Conservation (phyloP, 2,113 vertebrate species). For the Chaetodon auriga region DNA sequence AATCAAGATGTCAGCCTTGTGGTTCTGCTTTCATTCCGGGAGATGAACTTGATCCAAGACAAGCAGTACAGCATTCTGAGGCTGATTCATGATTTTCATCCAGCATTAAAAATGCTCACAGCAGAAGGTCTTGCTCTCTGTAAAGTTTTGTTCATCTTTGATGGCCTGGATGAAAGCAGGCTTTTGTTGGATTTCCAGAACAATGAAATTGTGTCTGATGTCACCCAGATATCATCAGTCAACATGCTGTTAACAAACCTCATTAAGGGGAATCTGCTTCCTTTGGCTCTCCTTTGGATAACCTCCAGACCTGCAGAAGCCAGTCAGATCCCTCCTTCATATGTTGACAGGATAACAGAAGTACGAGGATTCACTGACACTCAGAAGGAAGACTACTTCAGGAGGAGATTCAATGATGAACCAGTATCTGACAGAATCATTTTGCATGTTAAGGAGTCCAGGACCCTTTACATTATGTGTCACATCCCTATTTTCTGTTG, state of each 20-base stretch:
- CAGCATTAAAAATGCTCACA: constrained; percentile 9
- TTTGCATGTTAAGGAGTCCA: constrained; percentile 26
- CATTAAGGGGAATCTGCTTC: constrained; percentile 36
- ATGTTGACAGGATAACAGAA: constrained; percentile 32
- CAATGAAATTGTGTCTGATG: background rate
- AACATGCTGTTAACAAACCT: constrained; percentile 20
- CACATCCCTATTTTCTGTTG: constrained; percentile 48
- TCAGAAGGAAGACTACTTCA: constrained; percentile 30
- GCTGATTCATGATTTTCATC: constrained; percentile 20
- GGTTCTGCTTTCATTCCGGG: constrained; percentile 15
- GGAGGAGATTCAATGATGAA: constrained; percentile 19
- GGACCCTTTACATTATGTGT: constrained; percentile 46
- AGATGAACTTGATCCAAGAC: constrained; percentile 26
- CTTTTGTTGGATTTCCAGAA: constrained; percentile 32
- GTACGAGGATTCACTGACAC: constrained; percentile 33
- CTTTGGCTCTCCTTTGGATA: constrained; percentile 36
- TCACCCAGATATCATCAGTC: constrained; percentile 25
- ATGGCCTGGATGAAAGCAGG: constrained; percentile 26
- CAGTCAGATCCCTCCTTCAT: constrained; percentile 31
- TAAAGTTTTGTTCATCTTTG: constrained; percentile 38
- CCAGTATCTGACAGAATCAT: background rate
- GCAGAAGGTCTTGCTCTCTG: constrained; percentile 10
- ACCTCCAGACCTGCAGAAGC: constrained; percentile 42
- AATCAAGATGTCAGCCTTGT: constrained; percentile 28
- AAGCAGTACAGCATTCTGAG: constrained; percentile 22